Conservation (phyloP, 1,140 invertebrate genomes). For the Penaeus japonicus region DNA sequence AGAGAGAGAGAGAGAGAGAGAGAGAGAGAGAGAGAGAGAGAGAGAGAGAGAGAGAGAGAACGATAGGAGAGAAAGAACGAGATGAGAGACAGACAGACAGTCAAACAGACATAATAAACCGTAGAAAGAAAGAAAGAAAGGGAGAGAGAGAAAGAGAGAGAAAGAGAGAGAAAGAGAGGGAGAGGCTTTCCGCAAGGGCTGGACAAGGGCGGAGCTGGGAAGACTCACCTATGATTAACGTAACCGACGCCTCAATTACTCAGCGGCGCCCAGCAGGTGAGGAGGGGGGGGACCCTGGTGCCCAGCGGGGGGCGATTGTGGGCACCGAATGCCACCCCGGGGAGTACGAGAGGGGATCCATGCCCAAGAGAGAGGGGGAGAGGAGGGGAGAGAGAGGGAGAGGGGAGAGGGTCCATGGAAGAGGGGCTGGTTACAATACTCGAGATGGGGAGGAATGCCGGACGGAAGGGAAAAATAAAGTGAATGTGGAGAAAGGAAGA, state of each 20-base stretch:
- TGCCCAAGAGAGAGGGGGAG: neutral
- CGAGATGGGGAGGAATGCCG: too few relatives aligned
- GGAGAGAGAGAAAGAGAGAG: neutral
- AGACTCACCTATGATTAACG: slow-evolving; percentile 42
- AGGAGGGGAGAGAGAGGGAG: neutral
- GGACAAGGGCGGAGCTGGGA: neutral
- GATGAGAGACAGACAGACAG: neutral
- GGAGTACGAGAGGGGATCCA: neutral
- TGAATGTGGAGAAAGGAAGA: too few relatives aligned
- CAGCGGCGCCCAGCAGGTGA: slow-evolving; percentile 31
- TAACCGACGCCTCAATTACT: slow-evolving; percentile 43
- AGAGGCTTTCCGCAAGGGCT: neutral
- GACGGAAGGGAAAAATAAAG: too few relatives aligned
- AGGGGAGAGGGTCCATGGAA: neutral
- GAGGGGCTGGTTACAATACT: too few relatives aligned
- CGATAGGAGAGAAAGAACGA: neutral
- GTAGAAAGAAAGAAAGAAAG: neutral
- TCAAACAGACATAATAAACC: too few relatives aligned
- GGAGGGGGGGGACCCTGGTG: neutral
- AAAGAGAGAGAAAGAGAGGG: neutral
- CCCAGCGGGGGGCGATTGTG: neutral
- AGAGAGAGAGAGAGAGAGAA: neutral
- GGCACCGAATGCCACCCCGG: neutral
- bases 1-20: neutral
- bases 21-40: neutral